Evolutionary conservation across 2,113 vertebrate species (phyloP).

Genomic region (Myanophis thanlyinensis): DNA sequence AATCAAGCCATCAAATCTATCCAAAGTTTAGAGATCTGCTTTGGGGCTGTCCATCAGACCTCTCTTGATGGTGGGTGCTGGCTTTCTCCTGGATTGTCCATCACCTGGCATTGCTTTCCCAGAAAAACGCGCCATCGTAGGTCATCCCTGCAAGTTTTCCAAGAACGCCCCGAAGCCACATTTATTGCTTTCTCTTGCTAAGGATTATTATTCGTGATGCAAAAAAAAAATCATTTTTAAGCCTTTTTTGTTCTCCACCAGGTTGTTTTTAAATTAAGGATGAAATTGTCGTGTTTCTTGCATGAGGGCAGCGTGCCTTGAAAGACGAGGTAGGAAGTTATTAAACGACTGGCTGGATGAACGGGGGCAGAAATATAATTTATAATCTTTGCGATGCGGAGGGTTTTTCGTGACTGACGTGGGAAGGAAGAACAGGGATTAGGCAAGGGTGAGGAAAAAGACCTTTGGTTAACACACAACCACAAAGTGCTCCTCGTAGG

Average conservation of each 20-base stretch:
- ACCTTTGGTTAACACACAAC: background rate
- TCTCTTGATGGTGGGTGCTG: background rate
- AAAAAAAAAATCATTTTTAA: background rate
- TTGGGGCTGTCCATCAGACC: background rate
- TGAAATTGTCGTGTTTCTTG: background rate
- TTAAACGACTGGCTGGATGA: background rate
- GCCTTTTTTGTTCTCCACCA: background rate
- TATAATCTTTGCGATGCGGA: background rate
- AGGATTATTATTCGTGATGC: background rate
- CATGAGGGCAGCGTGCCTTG: background rate
- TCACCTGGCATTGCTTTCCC: background rate
- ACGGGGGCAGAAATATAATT: background rate
- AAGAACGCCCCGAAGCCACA: background rate
- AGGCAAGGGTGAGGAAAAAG: background rate
- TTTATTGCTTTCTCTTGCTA: background rate
- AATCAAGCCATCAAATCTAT: background rate
- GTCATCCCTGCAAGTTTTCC: background rate
- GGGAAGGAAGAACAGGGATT: background rate
- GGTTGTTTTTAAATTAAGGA: background rate
- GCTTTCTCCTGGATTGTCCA: background rate
- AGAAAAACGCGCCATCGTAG: background rate
- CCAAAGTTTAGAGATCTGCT: background rate
- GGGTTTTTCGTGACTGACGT: background rate
- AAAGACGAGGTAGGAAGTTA: background rate
- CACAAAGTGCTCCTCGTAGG: background rate